Conservation (phyloP, 92 coral and sea anemone species). For the Micromussa lordhowensis region DNA sequence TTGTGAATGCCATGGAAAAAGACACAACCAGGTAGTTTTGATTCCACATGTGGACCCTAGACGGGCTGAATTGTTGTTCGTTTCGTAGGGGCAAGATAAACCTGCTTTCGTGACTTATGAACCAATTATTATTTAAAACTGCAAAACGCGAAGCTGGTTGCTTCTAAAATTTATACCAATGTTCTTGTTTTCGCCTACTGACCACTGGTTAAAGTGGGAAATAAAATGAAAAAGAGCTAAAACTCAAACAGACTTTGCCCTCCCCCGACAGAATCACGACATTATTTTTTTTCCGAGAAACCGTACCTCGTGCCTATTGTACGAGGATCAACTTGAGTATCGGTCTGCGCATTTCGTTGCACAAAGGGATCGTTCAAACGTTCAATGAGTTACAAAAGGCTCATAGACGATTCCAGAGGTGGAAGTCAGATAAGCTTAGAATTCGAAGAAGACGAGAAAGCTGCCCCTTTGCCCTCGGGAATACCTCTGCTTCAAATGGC, state of each 20-base stretch:
- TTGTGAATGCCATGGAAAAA: neutral
- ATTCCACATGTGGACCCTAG: neutral
- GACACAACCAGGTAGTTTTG: neutral
- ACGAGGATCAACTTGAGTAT: too few species aligned
- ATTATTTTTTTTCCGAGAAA: neutral
- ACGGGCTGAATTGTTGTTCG: neutral
- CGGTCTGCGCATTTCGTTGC: neutral
- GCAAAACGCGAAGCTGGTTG: neutral
- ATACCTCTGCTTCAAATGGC: neutral
- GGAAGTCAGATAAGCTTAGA: slow-evolving; percentile 1
- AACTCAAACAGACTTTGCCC: neutral
- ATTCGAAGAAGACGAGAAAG: slow-evolving; percentile 3
- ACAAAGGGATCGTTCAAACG: neutral
- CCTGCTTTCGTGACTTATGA: neutral
- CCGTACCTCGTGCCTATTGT: neutral
- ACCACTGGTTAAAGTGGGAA: neutral
- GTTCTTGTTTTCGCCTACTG: neutral
- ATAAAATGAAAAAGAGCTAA: neutral
- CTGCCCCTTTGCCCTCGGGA: neutral
- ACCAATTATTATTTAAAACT: neutral
- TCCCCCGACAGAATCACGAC: neutral
- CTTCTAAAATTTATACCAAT: neutral
- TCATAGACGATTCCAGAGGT: neutral
- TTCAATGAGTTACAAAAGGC: neutral
- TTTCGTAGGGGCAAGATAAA: neutral